A percentile compares a stretch with the other conserved stretches of the same genome.
phyloP scores from a whole-genome alignment of 1,140 invertebrate genomes.

The Eupeodes corollae region DNA sequence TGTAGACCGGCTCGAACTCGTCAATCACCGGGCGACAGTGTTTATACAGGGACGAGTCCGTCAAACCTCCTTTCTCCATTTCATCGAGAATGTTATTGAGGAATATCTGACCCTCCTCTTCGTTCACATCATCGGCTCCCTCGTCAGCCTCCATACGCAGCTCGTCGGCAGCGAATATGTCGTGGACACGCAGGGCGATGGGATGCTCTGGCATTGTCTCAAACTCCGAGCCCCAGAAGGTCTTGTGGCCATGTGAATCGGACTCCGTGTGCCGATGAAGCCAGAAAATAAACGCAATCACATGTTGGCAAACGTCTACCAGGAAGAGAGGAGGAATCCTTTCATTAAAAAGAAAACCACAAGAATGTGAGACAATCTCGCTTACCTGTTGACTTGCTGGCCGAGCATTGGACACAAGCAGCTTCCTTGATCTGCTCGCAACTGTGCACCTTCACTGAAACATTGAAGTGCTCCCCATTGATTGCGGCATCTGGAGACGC shows the following conservation, averaged over 20 bases:
- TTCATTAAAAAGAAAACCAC: too few species aligned
- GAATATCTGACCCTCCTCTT: conserved; percentile 19
- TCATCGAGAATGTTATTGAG: conserved; percentile 24
- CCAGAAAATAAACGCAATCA: conserved; percentile 29
- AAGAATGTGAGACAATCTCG: too few species aligned
- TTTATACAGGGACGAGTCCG: conserved; percentile 22
- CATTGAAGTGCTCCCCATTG: conserved; percentile 22
- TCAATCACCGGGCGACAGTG: conserved; percentile 23
- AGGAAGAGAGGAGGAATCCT: too few species aligned
- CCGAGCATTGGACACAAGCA: conserved; percentile 16
- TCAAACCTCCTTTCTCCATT: conserved; percentile 16
- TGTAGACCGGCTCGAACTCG: conserved; percentile 26
- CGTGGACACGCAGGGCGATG: conserved; percentile 19
- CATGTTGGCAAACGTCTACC: conserved; percentile 21
- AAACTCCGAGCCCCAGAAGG: conserved; percentile 31
- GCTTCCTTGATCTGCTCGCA: conserved; percentile 12
- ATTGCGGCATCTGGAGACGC: conserved; percentile 13
- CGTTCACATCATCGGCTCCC: conserved; percentile 6
- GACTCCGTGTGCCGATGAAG: conserved; percentile 20
- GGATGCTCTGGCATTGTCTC: conserved; percentile 21
- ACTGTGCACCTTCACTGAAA: conserved; percentile 14
- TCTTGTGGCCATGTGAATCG: conserved; percentile 13
- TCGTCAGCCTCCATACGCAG: conserved; percentile 12
- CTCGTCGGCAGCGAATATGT: conserved; percentile 19
- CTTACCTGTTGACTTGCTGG: too few species aligned